A percentile compares a stretch with the other conserved stretches of the same genome.
These are phyloP conservation scores for Agonopterix subpropinquella DNA, from an alignment of 2,888 invertebrate species.

Conservation along the genomic window DNA sequence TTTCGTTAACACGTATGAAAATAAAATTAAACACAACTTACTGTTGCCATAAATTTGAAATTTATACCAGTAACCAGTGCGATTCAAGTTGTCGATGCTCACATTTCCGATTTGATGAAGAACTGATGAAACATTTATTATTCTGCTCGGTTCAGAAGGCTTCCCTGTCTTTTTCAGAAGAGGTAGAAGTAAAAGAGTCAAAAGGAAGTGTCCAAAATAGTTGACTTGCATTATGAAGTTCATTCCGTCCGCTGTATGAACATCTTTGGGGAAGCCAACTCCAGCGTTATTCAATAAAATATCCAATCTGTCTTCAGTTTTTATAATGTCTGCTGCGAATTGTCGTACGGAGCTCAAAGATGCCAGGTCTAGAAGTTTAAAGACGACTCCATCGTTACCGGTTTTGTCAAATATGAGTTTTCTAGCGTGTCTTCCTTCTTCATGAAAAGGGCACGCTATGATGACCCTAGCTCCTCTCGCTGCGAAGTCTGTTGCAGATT, in stretches of 20 bases:
- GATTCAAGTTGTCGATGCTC: slow-evolving; percentile 78
- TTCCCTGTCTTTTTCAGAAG: slow-evolving; percentile 69
- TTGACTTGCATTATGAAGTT: slow-evolving; percentile 90
- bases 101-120: slow-evolving; percentile 78
- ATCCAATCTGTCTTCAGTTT: slow-evolving; percentile 79
- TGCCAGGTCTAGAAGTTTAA: slow-evolving; percentile 81
- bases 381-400: slow-evolving; percentile 77
- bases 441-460: slow-evolving; percentile 14
- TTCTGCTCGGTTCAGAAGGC: slow-evolving; percentile 77
- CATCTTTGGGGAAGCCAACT: slow-evolving; percentile 73
- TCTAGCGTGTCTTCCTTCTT: slow-evolving; percentile 25
- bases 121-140: slow-evolving; percentile 82
- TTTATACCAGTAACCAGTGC: slow-evolving; percentile 66
- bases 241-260: slow-evolving; percentile 81
- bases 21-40: slow-evolving; percentile 82
- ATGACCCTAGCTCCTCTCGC: slow-evolving; percentile 16
- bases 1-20: slow-evolving; percentile 79
- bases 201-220: slow-evolving; percentile 89
- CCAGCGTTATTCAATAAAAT: slow-evolving; percentile 89
- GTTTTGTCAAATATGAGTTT: slow-evolving; percentile 77
- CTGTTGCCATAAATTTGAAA: slow-evolving; percentile 49
- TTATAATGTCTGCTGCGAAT: slow-evolving; percentile 83
- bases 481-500: slow-evolving; percentile 16
- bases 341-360: slow-evolving; percentile 81
- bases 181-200: slow-evolving; percentile 89